Evolutionary conservation across 2,797 vertebrate species (phyloP).

Genomic region (Mustela erminea): DNA sequence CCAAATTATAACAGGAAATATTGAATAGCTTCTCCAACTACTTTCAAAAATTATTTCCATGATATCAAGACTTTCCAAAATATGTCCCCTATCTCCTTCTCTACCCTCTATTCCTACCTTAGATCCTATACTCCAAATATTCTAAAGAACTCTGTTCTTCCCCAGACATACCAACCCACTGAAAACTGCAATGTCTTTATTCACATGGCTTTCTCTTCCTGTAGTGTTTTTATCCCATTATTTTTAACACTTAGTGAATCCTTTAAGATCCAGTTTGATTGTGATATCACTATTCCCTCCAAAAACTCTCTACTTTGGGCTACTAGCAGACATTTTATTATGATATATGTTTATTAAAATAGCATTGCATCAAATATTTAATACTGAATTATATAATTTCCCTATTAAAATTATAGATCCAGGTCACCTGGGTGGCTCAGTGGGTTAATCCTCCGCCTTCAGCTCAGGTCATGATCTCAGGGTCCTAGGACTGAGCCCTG

Average conservation of each 20-base stretch:
- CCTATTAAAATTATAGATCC: constrained; percentile 16
- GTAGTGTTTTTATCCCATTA: not conserved
- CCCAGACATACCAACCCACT: not conserved
- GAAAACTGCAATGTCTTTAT: not conserved
- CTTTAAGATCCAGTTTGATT: not conserved
- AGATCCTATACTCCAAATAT: not conserved
- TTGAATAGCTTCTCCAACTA: not conserved
- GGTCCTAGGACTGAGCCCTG: too few species aligned
- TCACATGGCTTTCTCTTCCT: not conserved
- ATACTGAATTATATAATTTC: not conserved
- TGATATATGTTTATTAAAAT: not conserved
- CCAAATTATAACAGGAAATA: constrained; percentile 11
- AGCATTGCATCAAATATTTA: not conserved
- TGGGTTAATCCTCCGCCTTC: too few species aligned
- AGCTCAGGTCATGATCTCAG: too few species aligned
- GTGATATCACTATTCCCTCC: not conserved
- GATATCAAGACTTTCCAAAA: not conserved
- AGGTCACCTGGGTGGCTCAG: too few species aligned
- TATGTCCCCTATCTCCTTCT: not conserved
- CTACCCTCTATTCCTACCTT: not conserved
- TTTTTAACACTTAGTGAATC: not conserved
- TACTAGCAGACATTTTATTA: not conserved
- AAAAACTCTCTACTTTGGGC: not conserved
- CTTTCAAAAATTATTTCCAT: not conserved
- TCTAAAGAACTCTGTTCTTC: not conserved